These are phyloP conservation scores for Bombus waltoni DNA, from an alignment of 1,140 invertebrate species.

Conservation along the genomic window DNA sequence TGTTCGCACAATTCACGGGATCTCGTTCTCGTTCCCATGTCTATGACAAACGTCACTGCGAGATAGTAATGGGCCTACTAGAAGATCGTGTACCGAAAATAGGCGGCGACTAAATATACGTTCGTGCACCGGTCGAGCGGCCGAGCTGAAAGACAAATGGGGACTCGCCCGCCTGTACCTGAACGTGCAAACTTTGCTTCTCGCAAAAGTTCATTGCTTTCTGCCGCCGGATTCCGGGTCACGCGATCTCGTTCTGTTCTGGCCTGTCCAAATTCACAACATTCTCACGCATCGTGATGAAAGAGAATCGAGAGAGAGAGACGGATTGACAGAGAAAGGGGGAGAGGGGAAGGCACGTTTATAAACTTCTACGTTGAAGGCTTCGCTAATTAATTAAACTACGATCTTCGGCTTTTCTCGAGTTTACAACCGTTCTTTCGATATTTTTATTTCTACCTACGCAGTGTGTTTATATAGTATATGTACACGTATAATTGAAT, in stretches of 20 bases:
- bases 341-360: too few relatives aligned
- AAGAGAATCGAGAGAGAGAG: not conserved
- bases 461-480: too few relatives aligned
- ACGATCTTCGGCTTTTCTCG: too few relatives aligned
- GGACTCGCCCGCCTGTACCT: slow-evolving; percentile 46
- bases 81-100: slow-evolving; percentile 39
- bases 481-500: too few relatives aligned
- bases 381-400: too few relatives aligned
- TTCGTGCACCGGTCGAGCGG: slow-evolving; percentile 39
- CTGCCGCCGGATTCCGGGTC: slow-evolving; percentile 46
- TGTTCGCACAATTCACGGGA: slow-evolving; percentile 42
- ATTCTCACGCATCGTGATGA: slow-evolving; percentile 7
- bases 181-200: slow-evolving; percentile 46
- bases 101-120: slow-evolving; percentile 51
- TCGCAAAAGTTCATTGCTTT: slow-evolving; percentile 56
- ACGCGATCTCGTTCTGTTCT: slow-evolving; percentile 10
- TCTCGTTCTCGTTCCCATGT: slow-evolving; percentile 23
- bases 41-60: slow-evolving; percentile 47
- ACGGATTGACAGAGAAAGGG: too few relatives aligned
- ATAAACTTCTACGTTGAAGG: too few relatives aligned
- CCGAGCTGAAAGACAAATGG: slow-evolving; percentile 50
- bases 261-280: slow-evolving; percentile 32
- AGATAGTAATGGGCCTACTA: slow-evolving; percentile 38
- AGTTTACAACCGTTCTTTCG: too few relatives aligned
- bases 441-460: too few relatives aligned